Evolutionary conservation across 2,113 vertebrate species (phyloP).

Genomic region (Octodon degus): DNA sequence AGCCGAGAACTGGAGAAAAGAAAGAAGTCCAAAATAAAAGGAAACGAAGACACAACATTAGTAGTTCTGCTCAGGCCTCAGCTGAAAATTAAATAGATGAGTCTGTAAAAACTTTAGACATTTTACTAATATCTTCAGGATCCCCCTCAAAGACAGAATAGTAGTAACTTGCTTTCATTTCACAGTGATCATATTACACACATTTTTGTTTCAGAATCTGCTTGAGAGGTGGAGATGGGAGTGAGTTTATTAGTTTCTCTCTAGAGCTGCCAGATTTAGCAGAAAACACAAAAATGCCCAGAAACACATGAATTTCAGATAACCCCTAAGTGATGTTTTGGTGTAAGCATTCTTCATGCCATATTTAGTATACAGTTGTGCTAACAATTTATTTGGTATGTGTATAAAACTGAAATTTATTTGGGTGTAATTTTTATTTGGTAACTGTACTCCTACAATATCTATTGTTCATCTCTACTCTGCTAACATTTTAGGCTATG

Average conservation of each 20-base stretch:
- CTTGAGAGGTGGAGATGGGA: not conserved
- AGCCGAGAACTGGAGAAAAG: not conserved
- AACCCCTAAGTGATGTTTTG: not conserved
- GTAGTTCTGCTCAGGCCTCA: not conserved
- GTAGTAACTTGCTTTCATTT: not conserved
- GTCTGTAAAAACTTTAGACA: not conserved
- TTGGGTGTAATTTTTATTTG: not conserved
- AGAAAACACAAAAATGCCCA: not conserved
- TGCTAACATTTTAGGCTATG: not conserved
- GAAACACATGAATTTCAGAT: not conserved
- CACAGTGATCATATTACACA: not conserved
- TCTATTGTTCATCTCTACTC: not conserved
- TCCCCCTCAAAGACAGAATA: not conserved
- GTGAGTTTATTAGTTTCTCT: not conserved
- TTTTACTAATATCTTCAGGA: constrained; percentile 4
- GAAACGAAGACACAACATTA: not conserved
- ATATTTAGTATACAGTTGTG: not conserved
- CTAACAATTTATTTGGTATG: not conserved
- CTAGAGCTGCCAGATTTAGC: not conserved
- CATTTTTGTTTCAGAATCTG: constrained; percentile 51
- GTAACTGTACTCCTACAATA: not conserved
- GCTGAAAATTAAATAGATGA: constrained; percentile 12
- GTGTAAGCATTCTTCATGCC: not conserved
- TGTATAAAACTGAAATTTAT: constrained; percentile 18
- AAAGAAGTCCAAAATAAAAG: not conserved